Evolutionary conservation across 2,888 invertebrate genomes (phyloP).

Genomic region (Eledone cirrhosa): DNA sequence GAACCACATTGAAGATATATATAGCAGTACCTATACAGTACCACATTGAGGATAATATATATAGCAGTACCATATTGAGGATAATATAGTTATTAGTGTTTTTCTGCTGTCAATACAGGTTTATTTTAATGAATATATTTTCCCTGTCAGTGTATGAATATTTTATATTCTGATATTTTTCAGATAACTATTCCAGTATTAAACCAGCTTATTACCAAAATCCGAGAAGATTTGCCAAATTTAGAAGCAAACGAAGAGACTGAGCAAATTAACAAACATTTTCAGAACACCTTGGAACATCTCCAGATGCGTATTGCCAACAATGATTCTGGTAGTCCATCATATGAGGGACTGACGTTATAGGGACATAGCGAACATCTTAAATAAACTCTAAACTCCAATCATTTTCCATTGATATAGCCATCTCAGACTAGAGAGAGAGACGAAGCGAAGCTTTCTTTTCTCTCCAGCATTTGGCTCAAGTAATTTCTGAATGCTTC

Average conservation of each 20-base stretch:
- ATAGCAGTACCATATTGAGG: no score
- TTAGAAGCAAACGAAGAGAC: conserved; percentile 94
- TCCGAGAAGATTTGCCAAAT: conserved; percentile 91
- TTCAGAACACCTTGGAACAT: conserved; percentile 72
- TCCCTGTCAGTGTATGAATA: conserved; percentile 20
- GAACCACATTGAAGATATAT: no score
- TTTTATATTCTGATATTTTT: conserved; percentile 35
- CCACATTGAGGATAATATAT: no score
- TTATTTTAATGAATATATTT: not conserved
- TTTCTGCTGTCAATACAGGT: not conserved
- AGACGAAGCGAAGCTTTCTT: not conserved
- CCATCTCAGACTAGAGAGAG: not conserved
- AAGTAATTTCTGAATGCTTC: not conserved
- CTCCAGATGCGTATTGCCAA: conserved; percentile 54
- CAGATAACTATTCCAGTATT: conserved; percentile 76
- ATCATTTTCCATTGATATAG: not conserved
- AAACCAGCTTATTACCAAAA: conserved; percentile 85
- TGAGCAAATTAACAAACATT: conserved; percentile 95
- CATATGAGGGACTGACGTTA: conserved; percentile 57
- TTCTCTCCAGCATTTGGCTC: not conserved
- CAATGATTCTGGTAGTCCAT: conserved; percentile 50
- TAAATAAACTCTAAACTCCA: not conserved
- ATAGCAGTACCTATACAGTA: no score
- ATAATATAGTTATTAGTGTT: not conserved
- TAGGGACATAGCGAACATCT: conserved; percentile 33